Evolutionary conservation across 1,140 invertebrate genomes (phyloP), one percentile per base, ranked within the genome.

Genomic region (Rhizoglyphus robini): DNA sequence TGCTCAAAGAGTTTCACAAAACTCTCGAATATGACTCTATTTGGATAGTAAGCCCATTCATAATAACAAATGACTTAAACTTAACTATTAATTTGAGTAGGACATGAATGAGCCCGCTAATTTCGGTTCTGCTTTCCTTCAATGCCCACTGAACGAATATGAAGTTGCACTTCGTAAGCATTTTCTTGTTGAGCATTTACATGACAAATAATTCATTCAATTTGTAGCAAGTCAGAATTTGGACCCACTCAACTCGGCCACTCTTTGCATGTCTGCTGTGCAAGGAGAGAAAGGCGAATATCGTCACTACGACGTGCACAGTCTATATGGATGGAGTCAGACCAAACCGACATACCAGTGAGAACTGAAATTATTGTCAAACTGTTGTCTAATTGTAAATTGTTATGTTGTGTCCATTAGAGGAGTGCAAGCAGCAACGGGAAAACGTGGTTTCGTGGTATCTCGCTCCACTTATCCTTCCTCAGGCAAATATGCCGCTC

Each of bases 181-280:
- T 81, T 87, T 46, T 80, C 81, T 71, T 71, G 72, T 15, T 62
- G 78, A 5, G 84, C 82, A 66, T 70, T 70, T 11, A 77, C 83
- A 0, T 86, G 88, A 73, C 76, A 81, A 69, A 81, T 87, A 0
- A 83, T 83, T 0, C n/a, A n/a, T n/a, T n/a, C n/a, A n/a, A n/a
- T n/a, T n/a, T n/a, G n/a, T n/a, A n/a, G 88, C 88, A 76, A 32
- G 79, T 13, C 87, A 87, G 0, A 75, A 73, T 23, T 76, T 66
- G 5, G 36, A 76, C 27, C 78, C 57, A 32, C 68, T 95, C 8
- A 77, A 79, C 25, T 81, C 78, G 8, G 83, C 84, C 70, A 94
- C 91, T 0, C 67, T 94, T 2, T 95, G 91, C 72, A 88, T 91
- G 82, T 84, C 85, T 68, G 85, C 87, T 0, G 75, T 78, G 66